Conservation (phyloP, 2,888 invertebrate genomes). For the Frankliniella intonsa region DNA sequence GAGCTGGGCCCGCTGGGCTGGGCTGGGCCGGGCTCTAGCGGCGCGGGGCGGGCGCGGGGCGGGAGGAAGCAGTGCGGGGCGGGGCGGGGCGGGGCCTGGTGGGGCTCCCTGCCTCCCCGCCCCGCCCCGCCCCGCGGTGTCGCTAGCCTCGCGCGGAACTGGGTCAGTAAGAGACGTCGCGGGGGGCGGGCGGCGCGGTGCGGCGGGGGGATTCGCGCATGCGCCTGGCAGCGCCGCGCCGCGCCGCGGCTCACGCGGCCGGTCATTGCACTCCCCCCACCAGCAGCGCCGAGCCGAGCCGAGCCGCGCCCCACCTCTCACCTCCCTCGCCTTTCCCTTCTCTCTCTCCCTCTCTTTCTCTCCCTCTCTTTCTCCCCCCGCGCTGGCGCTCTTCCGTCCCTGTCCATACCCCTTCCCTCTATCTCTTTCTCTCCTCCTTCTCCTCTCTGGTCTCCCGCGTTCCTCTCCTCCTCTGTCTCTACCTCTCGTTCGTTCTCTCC, state of each 20-base stretch:
- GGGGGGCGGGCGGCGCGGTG: background rate
- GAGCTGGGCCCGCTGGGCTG: background rate
- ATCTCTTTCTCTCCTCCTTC: background rate
- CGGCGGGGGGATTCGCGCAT: conserved; percentile 11
- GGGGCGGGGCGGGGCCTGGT: background rate
- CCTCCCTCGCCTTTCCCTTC: background rate
- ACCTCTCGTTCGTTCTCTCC: background rate
- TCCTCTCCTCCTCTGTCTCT: background rate
- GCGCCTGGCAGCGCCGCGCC: background rate
- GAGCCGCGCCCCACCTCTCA: background rate
- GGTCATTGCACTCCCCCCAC: conserved; percentile 1
- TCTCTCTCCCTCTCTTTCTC: background rate
- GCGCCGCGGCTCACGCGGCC: background rate
- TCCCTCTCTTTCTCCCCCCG: background rate
- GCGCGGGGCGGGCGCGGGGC: background rate
- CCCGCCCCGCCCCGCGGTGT: background rate
- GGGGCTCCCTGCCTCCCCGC: too few relatives aligned
- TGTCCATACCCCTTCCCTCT: background rate
- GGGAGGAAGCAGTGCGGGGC: background rate
- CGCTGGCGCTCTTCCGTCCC: background rate
- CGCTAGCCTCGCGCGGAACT: conserved; percentile 17
- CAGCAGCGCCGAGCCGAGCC: background rate
- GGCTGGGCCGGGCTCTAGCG: background rate
- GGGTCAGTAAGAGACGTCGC: conserved; percentile 22
- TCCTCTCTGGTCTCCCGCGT: too few relatives aligned